Conservation (phyloP, 2,888 invertebrate species). For the Phlogophora meticulosa region DNA sequence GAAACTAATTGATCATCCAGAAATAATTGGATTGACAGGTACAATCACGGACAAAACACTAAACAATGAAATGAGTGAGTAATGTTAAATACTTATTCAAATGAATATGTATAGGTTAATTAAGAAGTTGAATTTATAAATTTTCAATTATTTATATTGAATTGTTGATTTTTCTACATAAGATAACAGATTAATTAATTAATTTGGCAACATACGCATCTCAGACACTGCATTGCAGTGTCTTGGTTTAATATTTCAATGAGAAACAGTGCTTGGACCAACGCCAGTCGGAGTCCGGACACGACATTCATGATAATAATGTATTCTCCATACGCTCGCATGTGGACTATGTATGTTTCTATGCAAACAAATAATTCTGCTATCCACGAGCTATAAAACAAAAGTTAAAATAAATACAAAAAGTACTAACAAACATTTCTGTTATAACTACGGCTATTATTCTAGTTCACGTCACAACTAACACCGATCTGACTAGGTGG, state of each 20-base stretch:
- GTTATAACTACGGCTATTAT: conserved; percentile 26
- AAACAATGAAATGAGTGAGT: conserved; percentile 1
- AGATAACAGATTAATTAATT: conserved; percentile 66
- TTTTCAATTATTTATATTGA: conserved; percentile 18
- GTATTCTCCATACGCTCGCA: conserved; percentile 50
- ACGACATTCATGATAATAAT: conserved; percentile 70
- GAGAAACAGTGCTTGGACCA: conserved; percentile 86
- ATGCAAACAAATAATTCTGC: conserved; percentile 50
- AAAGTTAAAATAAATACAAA: conserved; percentile 31
- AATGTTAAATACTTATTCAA: conserved; percentile 4
- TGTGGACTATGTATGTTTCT: conserved; percentile 16
- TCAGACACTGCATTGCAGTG: conserved; percentile 85
- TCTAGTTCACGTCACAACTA: conserved; percentile 26
- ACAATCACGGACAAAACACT: conserved; percentile 26
- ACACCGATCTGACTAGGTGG: conserved; percentile 14
- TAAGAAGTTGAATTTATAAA: conserved; percentile 12
- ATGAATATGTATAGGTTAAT: not conserved
- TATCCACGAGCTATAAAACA: conserved; percentile 33
- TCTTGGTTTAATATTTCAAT: conserved; percentile 91
- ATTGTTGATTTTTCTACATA: conserved; percentile 7
- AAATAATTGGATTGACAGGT: conserved; percentile 26
- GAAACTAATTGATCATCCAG: conserved; percentile 23
- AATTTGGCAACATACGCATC: conserved; percentile 79
- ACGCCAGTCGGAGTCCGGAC: conserved; percentile 79
- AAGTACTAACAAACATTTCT: conserved; percentile 18